phyloP scores from a whole-genome alignment of 1,140 invertebrate species.

The Drosophila watanabei region DNA sequence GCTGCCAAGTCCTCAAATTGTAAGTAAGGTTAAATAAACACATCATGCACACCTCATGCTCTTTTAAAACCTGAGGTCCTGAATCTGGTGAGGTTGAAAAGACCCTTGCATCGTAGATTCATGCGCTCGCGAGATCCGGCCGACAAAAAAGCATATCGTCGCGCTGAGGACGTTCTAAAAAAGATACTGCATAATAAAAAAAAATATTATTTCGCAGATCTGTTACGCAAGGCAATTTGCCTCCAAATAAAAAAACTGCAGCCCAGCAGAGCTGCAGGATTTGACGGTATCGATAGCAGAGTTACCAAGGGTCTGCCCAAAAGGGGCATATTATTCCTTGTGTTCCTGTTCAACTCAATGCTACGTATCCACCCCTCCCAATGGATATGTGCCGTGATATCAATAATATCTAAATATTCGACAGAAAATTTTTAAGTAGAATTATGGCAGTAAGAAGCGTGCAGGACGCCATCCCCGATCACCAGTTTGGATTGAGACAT shows the following conservation, averaged over 20 bases:
- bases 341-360: no score
- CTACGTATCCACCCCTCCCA: neutral
- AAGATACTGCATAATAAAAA: neutral
- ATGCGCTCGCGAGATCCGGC: neutral
- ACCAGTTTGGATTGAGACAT: no score
- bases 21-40: neutral
- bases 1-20: neutral
- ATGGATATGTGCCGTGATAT: neutral
- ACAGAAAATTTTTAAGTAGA: no score
- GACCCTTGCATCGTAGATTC: neutral
- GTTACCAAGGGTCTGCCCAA: neutral
- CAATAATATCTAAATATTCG: no score
- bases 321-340: no score
- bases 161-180: neutral
- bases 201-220: neutral
- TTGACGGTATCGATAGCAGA: neutral
- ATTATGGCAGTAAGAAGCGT: no score
- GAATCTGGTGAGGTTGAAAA: neutral
- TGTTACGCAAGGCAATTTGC: no score
- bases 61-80: neutral
- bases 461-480: no score
- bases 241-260: no score
- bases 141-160: neutral
- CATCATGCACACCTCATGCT: neutral
- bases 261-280: neutral